Evolutionary conservation across 2,113 vertebrate genomes (phyloP).

Genomic region (Isichthys henryi): DNA sequence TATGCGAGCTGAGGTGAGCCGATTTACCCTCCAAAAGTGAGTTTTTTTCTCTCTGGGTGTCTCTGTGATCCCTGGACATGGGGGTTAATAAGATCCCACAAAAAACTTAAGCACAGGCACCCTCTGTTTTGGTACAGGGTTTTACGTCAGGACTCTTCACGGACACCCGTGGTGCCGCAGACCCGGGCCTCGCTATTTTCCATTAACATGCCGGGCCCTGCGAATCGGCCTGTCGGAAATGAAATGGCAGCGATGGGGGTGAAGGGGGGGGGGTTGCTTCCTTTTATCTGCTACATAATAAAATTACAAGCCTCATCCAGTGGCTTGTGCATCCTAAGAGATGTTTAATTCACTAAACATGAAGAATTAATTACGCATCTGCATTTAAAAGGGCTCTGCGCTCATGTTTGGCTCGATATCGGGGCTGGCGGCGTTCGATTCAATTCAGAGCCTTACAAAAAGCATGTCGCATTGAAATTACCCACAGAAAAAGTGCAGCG

Average conservation of each 20-base stretch:
- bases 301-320: conserved; percentile 42
- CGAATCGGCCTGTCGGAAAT: conserved; percentile 57
- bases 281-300: conserved; percentile 62
- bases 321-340: conserved; percentile 40
- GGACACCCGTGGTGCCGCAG: conserved; percentile 38
- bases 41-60: background rate
- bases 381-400: conserved; percentile 58
- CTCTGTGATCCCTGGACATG: conserved; percentile 15
- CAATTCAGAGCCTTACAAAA: conserved; percentile 39
- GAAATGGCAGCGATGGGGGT: conserved; percentile 37
- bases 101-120: conserved; percentile 53
- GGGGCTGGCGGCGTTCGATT: conserved; percentile 31
- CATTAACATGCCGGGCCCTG: conserved; percentile 50
- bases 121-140: conserved; percentile 58
- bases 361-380: conserved; percentile 71
- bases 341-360: conserved; percentile 67
- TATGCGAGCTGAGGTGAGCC: background rate
- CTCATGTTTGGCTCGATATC: conserved; percentile 39
- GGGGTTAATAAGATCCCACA: conserved; percentile 64
- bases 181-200: conserved; percentile 56
- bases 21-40: background rate
- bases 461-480: conserved; percentile 59
- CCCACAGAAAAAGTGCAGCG: conserved; percentile 43
- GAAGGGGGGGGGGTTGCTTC: conserved; percentile 20
- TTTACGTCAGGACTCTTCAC: conserved; percentile 28